Base-by-base conservation (phyloP, 2,113 vertebrate species). In the Tapirus terrestris region DNA sequence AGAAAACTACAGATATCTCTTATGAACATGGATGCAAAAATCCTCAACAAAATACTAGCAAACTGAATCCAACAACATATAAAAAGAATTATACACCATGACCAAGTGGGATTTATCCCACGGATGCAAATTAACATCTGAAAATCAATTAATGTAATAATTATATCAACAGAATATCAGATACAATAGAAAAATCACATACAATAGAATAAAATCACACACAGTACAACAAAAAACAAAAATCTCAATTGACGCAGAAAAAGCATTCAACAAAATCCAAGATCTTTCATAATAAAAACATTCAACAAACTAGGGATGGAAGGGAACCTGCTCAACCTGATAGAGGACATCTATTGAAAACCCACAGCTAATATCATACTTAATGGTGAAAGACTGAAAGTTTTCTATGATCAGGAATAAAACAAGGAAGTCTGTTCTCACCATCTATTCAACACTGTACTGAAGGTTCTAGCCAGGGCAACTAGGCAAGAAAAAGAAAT, bases 71-170 rank as follows among this genome's bases (percentile, higher is more conserved):
- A 84, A 25, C 27, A 84, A 95, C 58, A 85, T 63, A 72, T 17
- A 77, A 87, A 96, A 95, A 53, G 81, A 77, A 91, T 87, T 72
- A 87, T 17, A 88, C 5, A 85, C 58, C 33, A 70, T 51, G 9
- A 83, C 33, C 88, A 92, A 91, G 27, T n/a, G 72, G 45, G 31
- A 94, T 80, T 96, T 94, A 67, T 43, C 33, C 39, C 25, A 96
- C 75, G 58, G 39, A 92, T 63, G 39, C 33, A 95, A 76, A 75
- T 82, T 61, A 93, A 90, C 45, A 86, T 68, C 29, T 51, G 45
- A 95, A 94, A 95, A 93, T 76, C 61, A 93, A 86, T 36, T 87
- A 53, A 77, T 67, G 11, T 77, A 87, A 81, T n/a, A 68, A 87
- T 72, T 29, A 63, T 56, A 81, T 72, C 51, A 83, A 83, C 8